phyloP scores from a whole-genome alignment of 2,113 vertebrate genomes.

The Nerophis lumbriciformis region DNA sequence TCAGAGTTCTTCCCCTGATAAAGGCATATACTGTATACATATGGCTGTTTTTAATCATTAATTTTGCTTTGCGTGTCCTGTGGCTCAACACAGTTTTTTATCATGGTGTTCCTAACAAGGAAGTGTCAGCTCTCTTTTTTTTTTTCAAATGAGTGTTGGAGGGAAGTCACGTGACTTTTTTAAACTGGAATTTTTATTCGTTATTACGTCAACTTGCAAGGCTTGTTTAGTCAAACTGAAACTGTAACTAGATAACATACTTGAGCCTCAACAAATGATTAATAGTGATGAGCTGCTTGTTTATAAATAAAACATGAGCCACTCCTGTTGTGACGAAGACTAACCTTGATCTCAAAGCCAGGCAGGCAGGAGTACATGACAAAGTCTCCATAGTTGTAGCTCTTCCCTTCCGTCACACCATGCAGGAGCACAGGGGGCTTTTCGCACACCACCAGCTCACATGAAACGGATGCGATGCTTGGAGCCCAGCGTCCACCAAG shows the following conservation, averaged over 20 bases:
- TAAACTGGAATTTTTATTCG: constrained; percentile 17
- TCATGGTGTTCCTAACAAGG: background rate
- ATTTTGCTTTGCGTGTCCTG: background rate
- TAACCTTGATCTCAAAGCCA: constrained; percentile 86
- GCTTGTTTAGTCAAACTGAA: background rate
- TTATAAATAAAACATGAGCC: background rate
- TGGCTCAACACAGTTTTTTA: background rate
- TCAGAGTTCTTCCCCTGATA: no score
- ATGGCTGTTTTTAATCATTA: no score
- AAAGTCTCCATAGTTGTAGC: constrained; percentile 75
- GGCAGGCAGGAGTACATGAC: constrained; percentile 81
- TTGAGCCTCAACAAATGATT: background rate
- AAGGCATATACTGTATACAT: no score
- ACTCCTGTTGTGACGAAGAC: background rate
- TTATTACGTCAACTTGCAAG: constrained; percentile 1
- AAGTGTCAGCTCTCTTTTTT: constrained; percentile 32
- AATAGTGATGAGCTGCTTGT: background rate
- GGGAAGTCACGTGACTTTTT: constrained; percentile 44
- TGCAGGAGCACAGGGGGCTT: constrained; percentile 74
- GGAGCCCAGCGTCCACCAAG: constrained; percentile 82
- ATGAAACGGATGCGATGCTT: constrained; percentile 76
- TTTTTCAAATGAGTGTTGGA: constrained; percentile 9
- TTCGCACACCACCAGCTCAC: constrained; percentile 79
- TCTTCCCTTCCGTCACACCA: constrained; percentile 75
- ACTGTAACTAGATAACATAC: background rate